Percentiles rank a stretch among this genome's conserved stretches.
Evolutionary conservation across 2,797 vertebrate species (phyloP).

Genomic region (Enteromius trimaculatus): DNA sequence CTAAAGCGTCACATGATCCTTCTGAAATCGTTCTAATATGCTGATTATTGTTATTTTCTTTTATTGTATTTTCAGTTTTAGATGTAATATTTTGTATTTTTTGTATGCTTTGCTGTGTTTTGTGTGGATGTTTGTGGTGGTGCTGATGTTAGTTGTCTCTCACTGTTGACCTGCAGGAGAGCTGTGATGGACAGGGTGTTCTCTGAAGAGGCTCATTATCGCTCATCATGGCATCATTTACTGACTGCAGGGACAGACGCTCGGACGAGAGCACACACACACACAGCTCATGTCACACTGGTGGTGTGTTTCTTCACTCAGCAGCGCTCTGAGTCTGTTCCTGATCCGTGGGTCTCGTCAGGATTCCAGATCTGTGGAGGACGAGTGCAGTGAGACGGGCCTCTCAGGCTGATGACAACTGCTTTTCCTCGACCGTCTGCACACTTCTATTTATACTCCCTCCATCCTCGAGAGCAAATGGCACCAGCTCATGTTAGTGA

Average conservation of each 20-base stretch:
- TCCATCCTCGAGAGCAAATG: constrained; percentile 23
- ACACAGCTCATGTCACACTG: background rate
- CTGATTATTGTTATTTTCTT: too few species aligned
- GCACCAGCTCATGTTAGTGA: background rate
- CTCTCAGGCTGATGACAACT: constrained; percentile 12
- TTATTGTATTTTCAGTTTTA: too few species aligned
- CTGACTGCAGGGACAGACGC: constrained; percentile 22
- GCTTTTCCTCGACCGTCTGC: background rate
- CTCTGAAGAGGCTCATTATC: constrained; percentile 57
- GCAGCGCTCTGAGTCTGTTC: constrained; percentile 2
- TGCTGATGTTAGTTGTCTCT: constrained; percentile 39
- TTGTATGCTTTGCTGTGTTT: too few species aligned
- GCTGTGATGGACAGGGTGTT: constrained; percentile 74
- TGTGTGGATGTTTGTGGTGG: background rate
- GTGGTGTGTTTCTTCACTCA: background rate
- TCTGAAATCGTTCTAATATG: too few species aligned
- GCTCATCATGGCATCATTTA: constrained; percentile 23
- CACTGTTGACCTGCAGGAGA: constrained; percentile 70
- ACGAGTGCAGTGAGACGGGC: background rate
- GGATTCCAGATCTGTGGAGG: constrained; percentile 6
- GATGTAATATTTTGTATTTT: too few species aligned
- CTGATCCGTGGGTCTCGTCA: constrained; percentile 2
- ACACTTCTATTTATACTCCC: constrained; percentile 21
- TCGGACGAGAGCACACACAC: background rate
- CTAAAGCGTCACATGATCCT: too few species aligned